Conservation (phyloP, 2,888 invertebrate genomes). For the Papilio protenor region DNA sequence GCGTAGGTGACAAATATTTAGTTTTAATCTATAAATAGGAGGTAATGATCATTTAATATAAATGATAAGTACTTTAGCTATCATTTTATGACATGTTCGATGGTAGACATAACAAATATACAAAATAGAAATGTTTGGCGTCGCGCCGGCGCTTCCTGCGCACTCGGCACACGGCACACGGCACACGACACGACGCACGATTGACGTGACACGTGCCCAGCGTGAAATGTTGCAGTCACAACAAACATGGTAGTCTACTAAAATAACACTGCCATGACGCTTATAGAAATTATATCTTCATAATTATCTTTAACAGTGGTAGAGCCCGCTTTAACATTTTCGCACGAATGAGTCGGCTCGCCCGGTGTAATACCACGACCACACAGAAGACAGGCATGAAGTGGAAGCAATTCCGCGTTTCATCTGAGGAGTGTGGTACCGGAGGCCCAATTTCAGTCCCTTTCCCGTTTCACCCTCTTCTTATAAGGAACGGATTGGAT, state of each 20-base stretch:
- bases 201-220: conserved; percentile 61
- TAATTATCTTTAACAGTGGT: too few relatives aligned
- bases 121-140: conserved; percentile 57
- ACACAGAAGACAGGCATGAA: too few relatives aligned
- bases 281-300: too few relatives aligned
- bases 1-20: not conserved
- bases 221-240: conserved; percentile 51
- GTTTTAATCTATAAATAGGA: not conserved
- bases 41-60: not conserved
- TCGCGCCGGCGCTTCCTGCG: conserved; percentile 57
- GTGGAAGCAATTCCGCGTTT: too few relatives aligned
- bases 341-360: too few relatives aligned
- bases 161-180: conserved; percentile 30
- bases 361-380: too few relatives aligned
- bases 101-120: conserved; percentile 37
- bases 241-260: conserved; percentile 47
- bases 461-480: too few relatives aligned
- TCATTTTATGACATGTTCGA: conserved; percentile 23
- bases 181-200: conserved; percentile 44
- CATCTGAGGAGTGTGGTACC: too few relatives aligned
- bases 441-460: too few relatives aligned
- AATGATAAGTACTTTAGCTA: conserved; percentile 12
- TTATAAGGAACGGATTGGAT: too few relatives aligned
- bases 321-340: too few relatives aligned
- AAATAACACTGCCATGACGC: conserved; percentile 36